Percentiles rank a stretch among this genome's conserved stretches.
These are phyloP conservation scores for Rhopalosiphum padi DNA, from an alignment of 1,140 invertebrate genomes.

Conservation along the genomic window DNA sequence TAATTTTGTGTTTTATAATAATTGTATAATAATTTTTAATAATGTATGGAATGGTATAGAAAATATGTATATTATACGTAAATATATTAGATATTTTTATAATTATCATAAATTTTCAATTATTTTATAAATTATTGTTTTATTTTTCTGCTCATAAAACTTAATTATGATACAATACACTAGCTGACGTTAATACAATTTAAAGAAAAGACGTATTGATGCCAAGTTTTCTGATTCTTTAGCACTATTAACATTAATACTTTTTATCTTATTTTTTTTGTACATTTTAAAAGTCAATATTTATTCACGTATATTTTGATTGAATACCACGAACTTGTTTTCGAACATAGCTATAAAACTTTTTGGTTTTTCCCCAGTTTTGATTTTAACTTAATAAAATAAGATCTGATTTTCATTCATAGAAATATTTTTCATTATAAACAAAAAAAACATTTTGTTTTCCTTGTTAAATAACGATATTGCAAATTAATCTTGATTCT, in stretches of 20 bases:
- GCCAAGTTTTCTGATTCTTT: neutral
- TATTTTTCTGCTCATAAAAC: neutral
- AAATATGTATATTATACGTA: neutral
- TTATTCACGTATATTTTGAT: neutral
- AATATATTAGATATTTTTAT: neutral
- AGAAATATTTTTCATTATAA: neutral
- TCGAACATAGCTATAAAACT: neutral
- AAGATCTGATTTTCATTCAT: neutral
- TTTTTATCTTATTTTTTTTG: neutral
- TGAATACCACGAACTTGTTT: neutral
- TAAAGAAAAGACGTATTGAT: neutral
- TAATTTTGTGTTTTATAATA: neutral
- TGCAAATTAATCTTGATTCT: neutral
- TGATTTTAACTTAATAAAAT: neutral
- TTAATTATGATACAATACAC: neutral
- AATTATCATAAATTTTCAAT: neutral
- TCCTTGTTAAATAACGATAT: neutral
- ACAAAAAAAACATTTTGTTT: neutral
- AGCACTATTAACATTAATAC: neutral
- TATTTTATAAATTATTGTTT: neutral
- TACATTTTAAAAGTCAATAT: too few relatives aligned
- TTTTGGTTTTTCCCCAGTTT: neutral
- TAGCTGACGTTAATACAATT: neutral
- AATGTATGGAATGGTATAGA: neutral
- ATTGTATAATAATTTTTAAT: neutral